These are phyloP conservation scores for Caenorhabditis sinica DNA, from an alignment of 2,888 invertebrate species.

Conservation along the genomic window DNA sequence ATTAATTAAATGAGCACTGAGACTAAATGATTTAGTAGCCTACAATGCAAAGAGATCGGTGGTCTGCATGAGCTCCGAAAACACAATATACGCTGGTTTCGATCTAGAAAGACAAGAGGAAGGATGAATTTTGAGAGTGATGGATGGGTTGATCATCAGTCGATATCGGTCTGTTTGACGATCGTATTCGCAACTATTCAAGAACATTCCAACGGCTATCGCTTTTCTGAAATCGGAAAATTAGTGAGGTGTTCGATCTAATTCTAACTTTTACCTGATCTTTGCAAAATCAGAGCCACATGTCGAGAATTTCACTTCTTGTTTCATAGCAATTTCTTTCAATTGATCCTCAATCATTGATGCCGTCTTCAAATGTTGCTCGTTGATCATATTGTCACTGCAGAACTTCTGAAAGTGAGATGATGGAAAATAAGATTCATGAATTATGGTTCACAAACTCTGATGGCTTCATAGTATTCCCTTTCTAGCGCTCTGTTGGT, in stretches of 20 bases:
- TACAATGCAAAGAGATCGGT: slow-evolving; percentile 79
- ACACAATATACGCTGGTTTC: slow-evolving; percentile 75
- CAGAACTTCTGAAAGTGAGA: slow-evolving; percentile 57
- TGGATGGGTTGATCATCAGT: slow-evolving; percentile 72
- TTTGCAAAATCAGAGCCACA: slow-evolving; percentile 58
- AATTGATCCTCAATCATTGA: slow-evolving; percentile 65
- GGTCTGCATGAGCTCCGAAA: slow-evolving; percentile 79
- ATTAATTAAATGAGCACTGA: not conserved
- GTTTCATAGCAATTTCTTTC: slow-evolving; percentile 57
- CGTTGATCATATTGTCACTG: slow-evolving; percentile 62
- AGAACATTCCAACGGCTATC: slow-evolving; percentile 76
- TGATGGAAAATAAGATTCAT: not conserved
- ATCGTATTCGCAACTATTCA: slow-evolving; percentile 80
- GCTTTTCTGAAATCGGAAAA: slow-evolving; percentile 72
- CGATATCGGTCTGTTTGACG: slow-evolving; percentile 75
- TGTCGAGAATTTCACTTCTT: slow-evolving; percentile 50
- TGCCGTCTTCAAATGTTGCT: slow-evolving; percentile 65
- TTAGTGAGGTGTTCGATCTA: not conserved
- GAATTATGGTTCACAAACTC: not conserved
- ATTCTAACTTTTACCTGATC: slow-evolving; percentile 32
- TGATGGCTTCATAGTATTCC: slow-evolving; percentile 53
- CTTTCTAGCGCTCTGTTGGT: slow-evolving; percentile 47
- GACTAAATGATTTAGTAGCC: slow-evolving; percentile 24
- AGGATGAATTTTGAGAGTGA: slow-evolving; percentile 79
- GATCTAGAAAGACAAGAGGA: slow-evolving; percentile 74